Evolutionary conservation across 2,113 vertebrate species (phyloP), one percentile per base, ranked within the genome.

Genomic region (Ceyx melanurus): DNA sequence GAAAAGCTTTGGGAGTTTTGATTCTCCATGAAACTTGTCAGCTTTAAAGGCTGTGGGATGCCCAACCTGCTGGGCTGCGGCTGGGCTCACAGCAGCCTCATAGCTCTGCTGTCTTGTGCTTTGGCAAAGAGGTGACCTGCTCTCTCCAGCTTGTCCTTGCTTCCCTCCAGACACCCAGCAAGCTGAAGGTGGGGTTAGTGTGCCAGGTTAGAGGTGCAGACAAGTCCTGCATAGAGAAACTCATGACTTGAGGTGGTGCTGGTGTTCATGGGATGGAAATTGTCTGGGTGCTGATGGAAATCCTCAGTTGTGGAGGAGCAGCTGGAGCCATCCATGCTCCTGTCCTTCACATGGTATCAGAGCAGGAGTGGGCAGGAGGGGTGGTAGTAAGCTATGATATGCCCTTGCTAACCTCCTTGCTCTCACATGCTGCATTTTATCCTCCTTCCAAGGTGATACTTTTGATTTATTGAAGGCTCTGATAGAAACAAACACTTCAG

Each of bases 41-140:
- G 1, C 25, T 56, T 2, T 13, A 56, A 19, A 65, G 65, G 61
- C 56, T 0, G 0, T 26, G 75, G 60, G 4, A 1, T 9, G 20
- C 33, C 53, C n/a, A 58, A 57, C 3, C 25, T 43, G 23, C 28
- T 2, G 16, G 42, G 37, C 3, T 13, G 43, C 5, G 37, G 43
- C 50, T 19, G 71, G 46, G 80, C 28, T 7, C 7, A 3, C 33
- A 31, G 29, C 65, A 81, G 53, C 70, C 48, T 29, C 10, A 7
- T 33, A 46, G 13, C 40, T 15, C 57, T 17, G 35, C 58, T 31
- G 53, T 8, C 71, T 33, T 1, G 11, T 65, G 56, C 56, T 61
- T 28, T n/a, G 23, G 67, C 62, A 43, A 3, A 60, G 35, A 31
- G 51, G 9, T 2, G 12, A 1, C 4, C 28, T 66, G 25, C 23